A percentile compares a stretch with the other conserved stretches of the same genome.
Conservation (phyloP, 2,888 invertebrate species). For the Calameuta filiformis region DNA sequence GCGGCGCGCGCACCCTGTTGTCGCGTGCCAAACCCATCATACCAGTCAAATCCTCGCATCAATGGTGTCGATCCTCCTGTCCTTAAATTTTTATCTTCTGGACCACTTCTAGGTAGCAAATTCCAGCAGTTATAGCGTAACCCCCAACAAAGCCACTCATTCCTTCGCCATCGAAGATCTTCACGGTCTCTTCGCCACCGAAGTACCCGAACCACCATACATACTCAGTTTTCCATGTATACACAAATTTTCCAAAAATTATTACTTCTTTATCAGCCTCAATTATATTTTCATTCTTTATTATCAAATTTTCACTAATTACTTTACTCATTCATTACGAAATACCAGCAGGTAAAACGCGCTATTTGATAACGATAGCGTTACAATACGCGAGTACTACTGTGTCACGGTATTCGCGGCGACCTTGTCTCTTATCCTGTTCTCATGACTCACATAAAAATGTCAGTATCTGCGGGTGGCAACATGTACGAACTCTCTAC, state of each 20-base stretch:
- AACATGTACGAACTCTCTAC: neutral
- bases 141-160: neutral
- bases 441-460: neutral
- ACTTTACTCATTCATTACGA: neutral
- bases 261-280: neutral
- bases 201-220: neutral
- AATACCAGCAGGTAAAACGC: neutral
- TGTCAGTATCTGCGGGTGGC: neutral
- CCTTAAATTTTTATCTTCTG: constrained; percentile 4
- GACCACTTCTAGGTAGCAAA: neutral
- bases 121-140: neutral
- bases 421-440: neutral
- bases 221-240: neutral
- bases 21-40: constrained; percentile 64
- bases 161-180: neutral
- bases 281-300: neutral
- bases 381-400: neutral
- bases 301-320: neutral
- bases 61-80: constrained; percentile 2
- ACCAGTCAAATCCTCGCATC: constrained; percentile 14
- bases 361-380: neutral
- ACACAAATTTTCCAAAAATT: neutral
- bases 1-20: constrained; percentile 56
- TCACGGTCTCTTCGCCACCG: neutral
- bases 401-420: neutral